Conservation (phyloP, 2,888 invertebrate species). For the Esperia sulphurella region DNA sequence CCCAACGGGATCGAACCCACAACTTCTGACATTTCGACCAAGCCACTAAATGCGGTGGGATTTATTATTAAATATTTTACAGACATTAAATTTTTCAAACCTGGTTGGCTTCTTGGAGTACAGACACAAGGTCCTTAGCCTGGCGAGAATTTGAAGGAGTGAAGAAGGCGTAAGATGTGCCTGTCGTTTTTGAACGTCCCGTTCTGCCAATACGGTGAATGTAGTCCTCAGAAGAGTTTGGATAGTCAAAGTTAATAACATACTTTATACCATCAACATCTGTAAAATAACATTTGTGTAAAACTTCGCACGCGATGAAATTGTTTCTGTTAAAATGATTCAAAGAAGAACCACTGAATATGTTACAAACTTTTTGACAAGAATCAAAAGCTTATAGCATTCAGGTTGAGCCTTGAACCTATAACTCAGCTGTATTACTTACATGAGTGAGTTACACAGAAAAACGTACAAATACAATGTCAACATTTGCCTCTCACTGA, state of each 20-base stretch:
- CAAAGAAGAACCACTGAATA: conserved; percentile 8
- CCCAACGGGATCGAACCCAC: no score
- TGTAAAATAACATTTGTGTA: conserved; percentile 57
- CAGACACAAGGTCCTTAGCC: conserved; percentile 92
- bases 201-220: conserved; percentile 97
- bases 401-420: conserved; percentile 11
- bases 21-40: no score
- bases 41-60: no score
- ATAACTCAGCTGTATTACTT: conserved; percentile 71
- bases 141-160: conserved; percentile 92
- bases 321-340: neutral
- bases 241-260: conserved; percentile 98
- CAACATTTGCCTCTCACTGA: conserved; percentile 74
- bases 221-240: conserved; percentile 96
- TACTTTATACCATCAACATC: conserved; percentile 98
- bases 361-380: conserved; percentile 20
- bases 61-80: neutral
- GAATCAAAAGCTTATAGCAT: conserved; percentile 12
- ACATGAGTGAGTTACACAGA: conserved; percentile 74
- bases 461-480: conserved; percentile 46
- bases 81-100: conserved; percentile 41
- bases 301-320: conserved; percentile 1
- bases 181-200: conserved; percentile 91
- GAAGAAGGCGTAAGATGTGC: conserved; percentile 97
- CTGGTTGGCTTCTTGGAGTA: conserved; percentile 94